Conservation (phyloP, 2,797 vertebrate species). For the Benthosema pterotum region DNA sequence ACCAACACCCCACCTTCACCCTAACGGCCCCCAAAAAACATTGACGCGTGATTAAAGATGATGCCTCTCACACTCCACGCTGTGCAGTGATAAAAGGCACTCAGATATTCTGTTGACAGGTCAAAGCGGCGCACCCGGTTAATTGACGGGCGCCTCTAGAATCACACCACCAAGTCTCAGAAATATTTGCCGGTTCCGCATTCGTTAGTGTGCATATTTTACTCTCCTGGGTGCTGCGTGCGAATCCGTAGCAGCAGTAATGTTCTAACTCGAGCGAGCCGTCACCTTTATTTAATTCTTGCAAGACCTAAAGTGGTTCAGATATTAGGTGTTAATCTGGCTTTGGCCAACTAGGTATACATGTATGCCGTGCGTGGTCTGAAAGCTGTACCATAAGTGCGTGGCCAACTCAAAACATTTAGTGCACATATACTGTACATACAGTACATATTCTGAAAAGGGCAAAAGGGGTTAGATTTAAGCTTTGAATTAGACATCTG, state of each 20-base stretch:
- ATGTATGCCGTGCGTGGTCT: too few species aligned
- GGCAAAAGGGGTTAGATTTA: too few species aligned
- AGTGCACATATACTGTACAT: too few species aligned
- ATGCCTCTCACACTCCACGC: slow-evolving; percentile 71
- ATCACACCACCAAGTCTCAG: slow-evolving; percentile 59
- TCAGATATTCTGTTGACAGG: slow-evolving; percentile 80
- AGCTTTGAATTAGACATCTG: too few species aligned
- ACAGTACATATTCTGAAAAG: too few species aligned
- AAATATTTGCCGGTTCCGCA: slow-evolving; percentile 67
- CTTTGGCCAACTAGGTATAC: background rate
- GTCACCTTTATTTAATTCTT: slow-evolving; percentile 43
- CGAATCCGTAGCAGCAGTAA: slow-evolving; percentile 41
- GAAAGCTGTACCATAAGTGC: too few species aligned
- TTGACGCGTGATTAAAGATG: slow-evolving; percentile 78
- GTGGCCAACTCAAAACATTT: too few species aligned
- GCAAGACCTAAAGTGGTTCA: slow-evolving; percentile 39
- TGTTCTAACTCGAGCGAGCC: slow-evolving; percentile 49
- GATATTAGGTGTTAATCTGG: slow-evolving; percentile 36
- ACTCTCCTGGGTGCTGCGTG: slow-evolving; percentile 53
- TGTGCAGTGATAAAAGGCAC: slow-evolving; percentile 78
- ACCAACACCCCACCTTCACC: too few species aligned
- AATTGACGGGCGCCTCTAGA: slow-evolving; percentile 79
- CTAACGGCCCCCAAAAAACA: background rate
- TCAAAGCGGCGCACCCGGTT: slow-evolving; percentile 76
- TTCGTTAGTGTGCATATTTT: slow-evolving; percentile 55